Evolutionary conservation across 2,113 vertebrate genomes (phyloP), one percentile per base, ranked within the genome.

Genomic region (Chlamydotis undulata): DNA sequence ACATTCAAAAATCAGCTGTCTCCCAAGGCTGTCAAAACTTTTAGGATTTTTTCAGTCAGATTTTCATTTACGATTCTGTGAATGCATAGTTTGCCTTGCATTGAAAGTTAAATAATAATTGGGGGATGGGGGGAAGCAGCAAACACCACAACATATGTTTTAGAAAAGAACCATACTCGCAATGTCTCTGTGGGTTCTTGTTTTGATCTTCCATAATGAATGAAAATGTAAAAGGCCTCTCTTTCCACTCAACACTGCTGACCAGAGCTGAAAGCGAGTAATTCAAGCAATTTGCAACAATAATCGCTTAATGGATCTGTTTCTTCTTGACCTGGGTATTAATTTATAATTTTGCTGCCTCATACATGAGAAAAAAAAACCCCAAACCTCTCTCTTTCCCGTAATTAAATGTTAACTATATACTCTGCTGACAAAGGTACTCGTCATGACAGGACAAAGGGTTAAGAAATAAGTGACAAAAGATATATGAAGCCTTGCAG

Each of bases 281-380:
- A 50, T 89, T 90, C 55, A 82, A 89, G 55, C 14, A 90, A 56
- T 75, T 77, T 84, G 56, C 35, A 91, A 77, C 18, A 69, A 57
- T 68, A 87, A 93, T 55, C 83, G 15, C 12, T 90, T 93, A 87
- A 87, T 67, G 23, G 16, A 13, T 60, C 0, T 0, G 15, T 83
- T 93, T 64, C 19, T 80, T 93, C 61, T 28, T 86, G 73, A 87
- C 24, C 13, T 9, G 53, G n/a, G 50, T 76, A 73, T 89, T 84
- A 69, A 79, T 79, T 93, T 75, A 61, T 81, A 78, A 83, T 86
- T 86, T 83, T 93, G 25, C 35, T 79, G n/a, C n/a, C 47, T 87
- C 18, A 23, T 10, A 57, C 29, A 14, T 81, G 59, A 90, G 81
- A 17, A 85, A 43, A 57, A 28, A 29, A 33, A 2, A 16, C 10